Evolutionary conservation across 2,888 invertebrate species (phyloP).

Genomic region (Amphimallon solstitiale): DNA sequence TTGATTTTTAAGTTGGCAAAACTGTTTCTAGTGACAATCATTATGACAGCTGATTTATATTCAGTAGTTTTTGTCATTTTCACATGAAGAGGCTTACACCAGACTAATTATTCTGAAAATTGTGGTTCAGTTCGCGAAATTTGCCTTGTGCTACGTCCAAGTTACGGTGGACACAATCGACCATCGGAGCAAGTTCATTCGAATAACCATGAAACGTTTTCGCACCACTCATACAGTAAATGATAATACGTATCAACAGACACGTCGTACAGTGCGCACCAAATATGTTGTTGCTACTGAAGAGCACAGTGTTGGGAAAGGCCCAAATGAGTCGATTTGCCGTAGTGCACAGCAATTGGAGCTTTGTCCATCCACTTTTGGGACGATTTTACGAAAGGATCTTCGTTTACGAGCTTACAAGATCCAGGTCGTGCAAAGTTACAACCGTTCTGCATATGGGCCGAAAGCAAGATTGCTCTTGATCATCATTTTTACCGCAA

Average conservation of each 20-base stretch:
- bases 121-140: too few species aligned
- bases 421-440: constrained; percentile 44
- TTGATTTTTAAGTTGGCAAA: too few species aligned
- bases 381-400: constrained; percentile 48
- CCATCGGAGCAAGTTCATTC: too few species aligned
- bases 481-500: constrained; percentile 44
- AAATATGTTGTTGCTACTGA: constrained; percentile 44
- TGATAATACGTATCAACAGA: constrained; percentile 44
- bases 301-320: constrained; percentile 44
- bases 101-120: too few species aligned
- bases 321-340: constrained; percentile 47
- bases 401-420: constrained; percentile 48
- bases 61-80: too few species aligned
- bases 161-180: too few species aligned
- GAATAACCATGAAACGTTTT: too few species aligned
- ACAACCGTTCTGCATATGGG: constrained; percentile 49
- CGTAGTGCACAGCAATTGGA: constrained; percentile 49
- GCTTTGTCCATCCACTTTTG: constrained; percentile 48
- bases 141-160: too few species aligned
- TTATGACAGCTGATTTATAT: too few species aligned
- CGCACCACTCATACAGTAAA: constrained; percentile 47
- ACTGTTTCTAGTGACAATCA: too few species aligned
- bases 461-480: constrained; percentile 44
- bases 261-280: constrained; percentile 41
- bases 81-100: too few species aligned